These are phyloP conservation scores for Chloroclysta siterata DNA, from an alignment of 2,888 invertebrate species.

Conservation along the genomic window DNA sequence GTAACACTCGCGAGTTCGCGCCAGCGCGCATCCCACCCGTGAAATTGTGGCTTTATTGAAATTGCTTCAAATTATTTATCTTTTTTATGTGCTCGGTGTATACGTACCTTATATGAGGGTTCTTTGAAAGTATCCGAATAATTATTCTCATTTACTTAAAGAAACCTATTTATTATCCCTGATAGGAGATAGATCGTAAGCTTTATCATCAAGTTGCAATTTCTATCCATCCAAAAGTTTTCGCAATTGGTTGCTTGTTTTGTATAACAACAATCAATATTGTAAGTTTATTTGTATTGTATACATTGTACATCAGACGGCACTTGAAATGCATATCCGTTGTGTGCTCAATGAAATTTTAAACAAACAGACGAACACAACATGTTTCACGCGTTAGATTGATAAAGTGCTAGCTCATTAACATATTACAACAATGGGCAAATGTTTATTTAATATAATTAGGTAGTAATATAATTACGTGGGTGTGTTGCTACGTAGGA, in stretches of 20 bases:
- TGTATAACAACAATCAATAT: conserved; percentile 22
- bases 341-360: conserved; percentile 37
- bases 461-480: not conserved
- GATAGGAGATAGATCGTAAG: conserved; percentile 8
- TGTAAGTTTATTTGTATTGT: conserved; percentile 22
- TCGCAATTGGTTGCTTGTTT: conserved; percentile 3
- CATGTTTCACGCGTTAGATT: conserved; percentile 32
- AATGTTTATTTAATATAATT: not conserved
- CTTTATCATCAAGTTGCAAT: conserved; percentile 1
- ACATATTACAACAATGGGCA: conserved; percentile 37
- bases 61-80: conserved; percentile 75
- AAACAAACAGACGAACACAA: conserved; percentile 38
- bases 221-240: not conserved
- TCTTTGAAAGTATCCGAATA: conserved; percentile 24
- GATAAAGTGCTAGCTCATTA: conserved; percentile 38
- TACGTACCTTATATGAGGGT: conserved; percentile 40
- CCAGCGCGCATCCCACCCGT: conserved; percentile 80
- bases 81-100: conserved; percentile 49
- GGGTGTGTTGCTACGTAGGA: too few species aligned
- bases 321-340: conserved; percentile 31
- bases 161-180: not conserved
- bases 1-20: conserved; percentile 80
- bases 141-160: conserved; percentile 19
- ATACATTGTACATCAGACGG: conserved; percentile 9
- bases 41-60: conserved; percentile 83